phyloP scores from a whole-genome alignment of 2,888 invertebrate genomes.

The Dermolepida albohirtum region DNA sequence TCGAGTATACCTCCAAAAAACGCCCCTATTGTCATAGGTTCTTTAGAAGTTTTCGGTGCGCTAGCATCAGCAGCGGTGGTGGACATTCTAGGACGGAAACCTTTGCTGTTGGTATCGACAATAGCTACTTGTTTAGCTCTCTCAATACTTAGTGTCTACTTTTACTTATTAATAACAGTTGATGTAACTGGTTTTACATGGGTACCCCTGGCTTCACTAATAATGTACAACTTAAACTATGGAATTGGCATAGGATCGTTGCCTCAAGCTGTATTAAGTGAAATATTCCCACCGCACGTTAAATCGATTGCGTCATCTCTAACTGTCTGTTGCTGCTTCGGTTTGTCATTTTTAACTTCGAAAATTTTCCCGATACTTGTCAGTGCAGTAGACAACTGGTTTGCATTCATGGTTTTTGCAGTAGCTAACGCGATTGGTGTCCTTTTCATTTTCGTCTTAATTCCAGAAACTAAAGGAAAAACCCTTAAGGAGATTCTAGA shows the following conservation, averaged over 20 bases:
- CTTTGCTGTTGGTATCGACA: conserved; percentile 77
- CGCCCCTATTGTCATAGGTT: conserved; percentile 79
- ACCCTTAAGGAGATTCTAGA: conserved; percentile 11
- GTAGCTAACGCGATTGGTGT: conserved; percentile 71
- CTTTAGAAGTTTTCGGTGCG: conserved; percentile 79
- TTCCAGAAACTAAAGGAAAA: conserved; percentile 45
- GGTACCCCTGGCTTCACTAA: conserved; percentile 77
- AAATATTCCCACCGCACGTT: conserved; percentile 81
- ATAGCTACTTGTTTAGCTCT: conserved; percentile 74
- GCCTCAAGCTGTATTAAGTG: conserved; percentile 84
- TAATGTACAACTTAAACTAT: conserved; percentile 79
- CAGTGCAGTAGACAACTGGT: conserved; percentile 69
- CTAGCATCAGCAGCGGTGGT: conserved; percentile 80
- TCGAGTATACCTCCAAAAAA: conserved; percentile 70
- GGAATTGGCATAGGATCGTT: conserved; percentile 80
- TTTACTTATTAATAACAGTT: conserved; percentile 69
- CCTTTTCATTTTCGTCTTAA: conserved; percentile 71
- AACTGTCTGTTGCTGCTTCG: conserved; percentile 81
- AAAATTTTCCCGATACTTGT: conserved; percentile 74
- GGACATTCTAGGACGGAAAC: conserved; percentile 78
- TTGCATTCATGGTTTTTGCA: conserved; percentile 79
- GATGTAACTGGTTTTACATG: conserved; percentile 65
- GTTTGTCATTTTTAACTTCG: conserved; percentile 78
- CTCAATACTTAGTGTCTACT: conserved; percentile 70
- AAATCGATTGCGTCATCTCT: conserved; percentile 79